These are phyloP conservation scores for Nomada fabriciana DNA, from an alignment of 2,888 invertebrate species.

Conservation along the genomic window DNA sequence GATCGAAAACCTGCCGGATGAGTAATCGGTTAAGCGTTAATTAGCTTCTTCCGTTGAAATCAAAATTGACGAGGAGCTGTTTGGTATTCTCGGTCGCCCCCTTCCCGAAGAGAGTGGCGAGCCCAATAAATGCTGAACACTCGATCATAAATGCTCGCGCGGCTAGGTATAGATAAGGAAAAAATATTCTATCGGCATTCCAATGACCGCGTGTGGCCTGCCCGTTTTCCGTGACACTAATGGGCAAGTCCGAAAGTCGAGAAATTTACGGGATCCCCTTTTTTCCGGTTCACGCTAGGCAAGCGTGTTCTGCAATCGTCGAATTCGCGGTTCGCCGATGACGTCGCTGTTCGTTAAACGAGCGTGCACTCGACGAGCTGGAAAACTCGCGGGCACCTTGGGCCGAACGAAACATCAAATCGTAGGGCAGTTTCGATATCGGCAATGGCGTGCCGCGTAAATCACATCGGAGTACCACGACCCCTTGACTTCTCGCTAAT, in stretches of 20 bases:
- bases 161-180: slow-evolving; percentile 17
- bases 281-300: slow-evolving; percentile 19
- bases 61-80: background rate
- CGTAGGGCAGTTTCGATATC: slow-evolving; percentile 35
- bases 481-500: slow-evolving; percentile 53
- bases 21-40: slow-evolving; percentile 1
- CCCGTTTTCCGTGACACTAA: slow-evolving; percentile 60
- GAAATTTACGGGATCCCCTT: slow-evolving; percentile 38
- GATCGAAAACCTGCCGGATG: slow-evolving; percentile 4
- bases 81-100: background rate
- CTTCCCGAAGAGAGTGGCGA: background rate
- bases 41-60: background rate
- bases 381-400: background rate
- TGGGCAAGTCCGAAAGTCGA: slow-evolving; percentile 36
- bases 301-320: slow-evolving; percentile 36
- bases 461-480: slow-evolving; percentile 47
- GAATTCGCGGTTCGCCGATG: slow-evolving; percentile 50
- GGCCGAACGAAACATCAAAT: slow-evolving; percentile 26
- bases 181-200: slow-evolving; percentile 50
- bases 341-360: slow-evolving; percentile 40
- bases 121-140: slow-evolving; percentile 32
- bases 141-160: slow-evolving; percentile 34
- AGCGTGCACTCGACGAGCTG: background rate
- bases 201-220: slow-evolving; percentile 19
- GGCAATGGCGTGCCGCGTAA: slow-evolving; percentile 34